These are phyloP conservation scores for Hippasteria phrygiana DNA, from an alignment of 53 echinoderm and acorn worm genomes.

Conservation along the genomic window DNA sequence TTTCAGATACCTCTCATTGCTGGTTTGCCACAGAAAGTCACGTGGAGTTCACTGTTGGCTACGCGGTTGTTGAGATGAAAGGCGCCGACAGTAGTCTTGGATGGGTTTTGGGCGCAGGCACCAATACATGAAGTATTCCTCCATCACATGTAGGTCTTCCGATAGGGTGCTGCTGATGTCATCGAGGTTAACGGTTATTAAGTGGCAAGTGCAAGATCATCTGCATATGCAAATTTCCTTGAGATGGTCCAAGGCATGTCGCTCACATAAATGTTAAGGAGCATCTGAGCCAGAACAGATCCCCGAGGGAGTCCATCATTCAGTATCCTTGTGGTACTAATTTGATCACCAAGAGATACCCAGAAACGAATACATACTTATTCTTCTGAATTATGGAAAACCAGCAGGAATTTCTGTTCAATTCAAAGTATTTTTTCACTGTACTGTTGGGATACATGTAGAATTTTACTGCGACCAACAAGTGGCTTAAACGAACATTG, in stretches of 20 bases:
- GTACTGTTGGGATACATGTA: too few species aligned
- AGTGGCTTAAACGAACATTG: too few species aligned
- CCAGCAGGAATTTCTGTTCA: too few species aligned
- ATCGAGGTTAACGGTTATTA: not conserved
- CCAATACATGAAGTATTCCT: slow-evolving; percentile 29
- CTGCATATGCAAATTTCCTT: slow-evolving; percentile 44
- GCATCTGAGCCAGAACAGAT: slow-evolving; percentile 6
- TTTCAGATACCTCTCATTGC: slow-evolving; percentile 17
- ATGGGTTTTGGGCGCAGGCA: not conserved
- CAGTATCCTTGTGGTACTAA: not conserved
- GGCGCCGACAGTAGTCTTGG: not conserved
- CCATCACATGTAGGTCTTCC: slow-evolving; percentile 26
- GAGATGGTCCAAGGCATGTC: slow-evolving; percentile 26
- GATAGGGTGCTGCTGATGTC: not conserved
- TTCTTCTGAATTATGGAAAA: too few species aligned
- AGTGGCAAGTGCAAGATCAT: too few species aligned
- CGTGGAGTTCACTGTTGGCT: not conserved
- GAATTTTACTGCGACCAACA: too few species aligned
- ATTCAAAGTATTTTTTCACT: too few species aligned
- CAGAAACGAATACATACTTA: too few species aligned
- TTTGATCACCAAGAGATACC: too few species aligned
- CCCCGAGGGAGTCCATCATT: slow-evolving; percentile 1
- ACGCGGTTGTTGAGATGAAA: slow-evolving; percentile 28
- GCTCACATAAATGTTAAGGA: slow-evolving; percentile 34
- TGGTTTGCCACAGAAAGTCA: slow-evolving; percentile 25